Evolutionary conservation across 2,797 vertebrate genomes (phyloP).

Genomic region (Pelobates cultripes): DNA sequence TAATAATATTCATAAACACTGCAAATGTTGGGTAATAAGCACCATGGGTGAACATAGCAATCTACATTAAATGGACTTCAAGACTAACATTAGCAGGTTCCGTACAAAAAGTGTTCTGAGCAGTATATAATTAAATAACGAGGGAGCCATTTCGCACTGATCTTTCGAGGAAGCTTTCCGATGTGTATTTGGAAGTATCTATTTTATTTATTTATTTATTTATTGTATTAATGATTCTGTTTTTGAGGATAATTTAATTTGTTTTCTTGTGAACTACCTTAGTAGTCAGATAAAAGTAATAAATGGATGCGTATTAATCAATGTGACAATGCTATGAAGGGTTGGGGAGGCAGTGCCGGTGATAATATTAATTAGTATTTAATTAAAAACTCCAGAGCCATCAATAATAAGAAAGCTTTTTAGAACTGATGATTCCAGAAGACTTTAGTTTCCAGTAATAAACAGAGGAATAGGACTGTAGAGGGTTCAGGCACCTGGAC

Average conservation of each 20-base stretch:
- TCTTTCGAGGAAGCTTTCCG: constrained; percentile 74
- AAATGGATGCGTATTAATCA: constrained; percentile 95
- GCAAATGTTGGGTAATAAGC: constrained; percentile 88
- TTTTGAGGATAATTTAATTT: constrained; percentile 88
- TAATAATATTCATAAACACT: constrained; percentile 91
- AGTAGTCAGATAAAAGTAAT: constrained; percentile 90
- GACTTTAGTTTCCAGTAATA: constrained; percentile 58
- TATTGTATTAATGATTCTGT: constrained; percentile 70
- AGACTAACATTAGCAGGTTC: constrained; percentile 88
- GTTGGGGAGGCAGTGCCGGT: constrained; percentile 82
- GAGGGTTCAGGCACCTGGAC: no score
- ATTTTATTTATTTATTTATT: constrained; percentile 56
- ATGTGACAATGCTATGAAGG: constrained; percentile 87
- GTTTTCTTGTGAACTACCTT: constrained; percentile 82
- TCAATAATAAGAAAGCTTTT: constrained; percentile 81
- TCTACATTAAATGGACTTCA: constrained; percentile 87
- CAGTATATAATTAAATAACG: constrained; percentile 87
- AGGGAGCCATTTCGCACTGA: constrained; percentile 77
- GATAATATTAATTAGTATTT: constrained; percentile 98
- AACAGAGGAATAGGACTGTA: neutral
- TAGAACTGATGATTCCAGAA: constrained; percentile 72
- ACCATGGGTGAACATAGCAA: constrained; percentile 78
- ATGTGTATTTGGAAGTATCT: constrained; percentile 9
- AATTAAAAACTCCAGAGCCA: constrained; percentile 91
- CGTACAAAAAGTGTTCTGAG: constrained; percentile 77